Base-by-base conservation (phyloP, 1,140 invertebrate genomes). In the Brachystomella parvula region DNA sequence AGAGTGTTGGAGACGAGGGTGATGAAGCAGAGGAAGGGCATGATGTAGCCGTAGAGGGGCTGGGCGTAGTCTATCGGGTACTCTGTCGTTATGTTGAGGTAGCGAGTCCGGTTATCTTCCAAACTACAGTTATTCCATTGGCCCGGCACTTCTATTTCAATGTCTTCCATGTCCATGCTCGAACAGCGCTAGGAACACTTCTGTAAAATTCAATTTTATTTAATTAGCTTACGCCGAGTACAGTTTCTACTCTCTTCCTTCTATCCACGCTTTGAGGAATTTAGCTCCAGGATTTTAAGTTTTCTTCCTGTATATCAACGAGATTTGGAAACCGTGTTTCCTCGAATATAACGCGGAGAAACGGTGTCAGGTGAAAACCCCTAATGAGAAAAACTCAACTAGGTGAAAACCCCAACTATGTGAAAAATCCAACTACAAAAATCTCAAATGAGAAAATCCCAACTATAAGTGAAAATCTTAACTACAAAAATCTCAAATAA, bases 1-100 rank as follows among this genome's bases (percentile, higher is more conserved):
- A 95, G 79, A 0, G 89, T 90, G 79, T 96, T 96, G 29, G 90
- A 89, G 1, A 93, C 83, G n/a, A 92, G 86, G 0, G 93, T 96
- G 15, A 94, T 84, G 2, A 92, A 82, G 3, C 95, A 81, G 26
- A 96, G 82, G 71, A 92, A 85, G 0, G 92, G 92, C 75, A 90
- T 86, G 29, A 89, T 82, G 78, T 89, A 90, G 64, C 88, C 88
- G 76, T 88, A 88, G 24, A 83, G 71, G 15, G 81, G 78, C 32
- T 79, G 71, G 6, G 79, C 87, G 76, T 87, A 88, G 32, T 82
- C 79, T 35, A 89, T 83, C 1, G 86, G 86, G 67, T 85, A 78
- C 66, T 85, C 84, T 56, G 79, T 81, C 0, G 85, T 86, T 0
- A 87, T 82, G 74, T 86, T 87, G 58, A 86, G 72, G 66, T 59